Base-by-base conservation (phyloP, 2,888 invertebrate species). In the Trissolcus japonicus region DNA sequence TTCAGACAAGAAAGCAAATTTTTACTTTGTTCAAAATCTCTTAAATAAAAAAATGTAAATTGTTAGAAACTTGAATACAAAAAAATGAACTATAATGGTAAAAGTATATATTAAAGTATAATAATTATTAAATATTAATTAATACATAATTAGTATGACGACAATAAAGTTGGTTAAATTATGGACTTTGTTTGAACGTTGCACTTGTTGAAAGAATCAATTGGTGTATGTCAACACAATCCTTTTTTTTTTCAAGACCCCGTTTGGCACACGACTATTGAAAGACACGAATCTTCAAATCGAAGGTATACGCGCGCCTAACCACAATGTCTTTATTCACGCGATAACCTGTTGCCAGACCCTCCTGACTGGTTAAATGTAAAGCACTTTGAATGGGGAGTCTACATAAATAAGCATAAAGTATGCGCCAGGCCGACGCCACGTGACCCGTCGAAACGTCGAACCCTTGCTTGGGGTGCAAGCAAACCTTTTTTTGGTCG, bases 381-480 rank as follows among this genome's bases (percentile, higher is more conserved):
- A 79, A 84, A 82, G 81, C 82, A 80, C 55, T 66, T 80, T 80
- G 82, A 79, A 79, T 71, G 71, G 82, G 82, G 82, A 80, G 78
- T 84, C 84, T 85, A 84, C 82, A 82, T 83, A 85, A 84, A 86
- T 85, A 83, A 85, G 84, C 83, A 85, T 84, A 86, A 85, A 81
- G 67, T 73, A 78, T 78, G 72, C 41, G 43, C 65, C 74, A 72
- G 72, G 55, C 68, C 16, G 46, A 59, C 77, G 84, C 84, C 85
- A 85, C 86, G 85, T 84, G 86, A 84, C 85, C 82, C 71, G 76
- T 59, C 79, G 65, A 75, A 75, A 61, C 11, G 62, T 66, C 21
- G 68, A 79, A 79, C 79, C 76, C 78, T 80, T 78, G 69, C 79
- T 74, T 75, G 72, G 81, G 82, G 81, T 80, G 74, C 63, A 4